Evolutionary conservation across 2,888 invertebrate species (phyloP), one percentile per base, ranked within the genome.

Genomic region (Nephrotoma guestfalica): DNA sequence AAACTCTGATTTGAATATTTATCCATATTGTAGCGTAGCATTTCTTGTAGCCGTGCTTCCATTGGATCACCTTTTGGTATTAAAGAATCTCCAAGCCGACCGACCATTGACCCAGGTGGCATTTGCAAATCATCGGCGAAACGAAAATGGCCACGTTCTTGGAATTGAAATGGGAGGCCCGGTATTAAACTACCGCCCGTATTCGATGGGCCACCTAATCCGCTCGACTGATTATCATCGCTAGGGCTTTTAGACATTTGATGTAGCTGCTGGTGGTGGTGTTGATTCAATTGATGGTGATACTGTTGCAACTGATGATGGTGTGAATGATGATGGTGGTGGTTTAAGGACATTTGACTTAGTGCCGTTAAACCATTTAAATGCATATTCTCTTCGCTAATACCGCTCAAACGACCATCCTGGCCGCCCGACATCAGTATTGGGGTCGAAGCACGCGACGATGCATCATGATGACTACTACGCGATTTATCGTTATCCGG

Each of bases 21-120:
- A 93, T 98, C 98, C 95, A 98, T 98, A 91, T 98, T 98, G 92
- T 97, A 97, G 89, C 97, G 93, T 88, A 98, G 93, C 96, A 97
- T 97, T 91, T 98, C 98, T 90, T 98, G 98, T 85, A 98, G 93
- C 87, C 96, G 93, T 85, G 97, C 97, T 91, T 97, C 97, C 97
- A 97, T 97, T 40, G 97, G 97, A 90, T 97, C 97, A 86, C 97
- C 97, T 90, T 97, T 97, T 41, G 97, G 97, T 89, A 97, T 97
- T 86, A 97, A 93, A 9, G 97, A 97, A 89, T 97, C 97, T n/a
- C 97, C 97, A 86, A 97, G 93, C 3, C 97, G 93, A 6, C 96
- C 96, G 86, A 96, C 96, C 92, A 97, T 96, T 0, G 96, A 95
- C 57, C 96, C 96, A 1, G 96, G 96, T 9, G 95, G 94, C 89